Conservation (phyloP, 1,140 invertebrate species). For the Drosophila albomicans region DNA sequence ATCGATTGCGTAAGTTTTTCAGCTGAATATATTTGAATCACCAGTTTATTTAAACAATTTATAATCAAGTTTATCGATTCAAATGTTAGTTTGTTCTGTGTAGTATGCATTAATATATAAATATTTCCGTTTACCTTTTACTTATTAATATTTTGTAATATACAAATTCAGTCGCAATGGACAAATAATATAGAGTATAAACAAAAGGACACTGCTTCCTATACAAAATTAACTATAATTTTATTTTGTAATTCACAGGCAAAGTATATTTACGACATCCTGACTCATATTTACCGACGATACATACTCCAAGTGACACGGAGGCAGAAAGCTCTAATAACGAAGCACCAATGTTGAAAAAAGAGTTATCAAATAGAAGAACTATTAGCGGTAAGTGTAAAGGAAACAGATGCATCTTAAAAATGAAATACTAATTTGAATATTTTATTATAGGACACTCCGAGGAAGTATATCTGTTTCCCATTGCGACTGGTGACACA, state of each 20-base stretch:
- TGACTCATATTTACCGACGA: constrained; percentile 93
- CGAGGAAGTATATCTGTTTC: constrained; percentile 91
- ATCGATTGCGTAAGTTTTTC: constrained; percentile 70
- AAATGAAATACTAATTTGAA: background rate
- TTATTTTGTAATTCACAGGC: constrained; percentile 78
- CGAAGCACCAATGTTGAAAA: constrained; percentile 63
- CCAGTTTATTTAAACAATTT: background rate
- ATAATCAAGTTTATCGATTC: background rate
- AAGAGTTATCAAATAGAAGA: constrained; percentile 57
- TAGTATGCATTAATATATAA: too few species aligned
- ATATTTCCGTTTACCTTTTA: too few species aligned
- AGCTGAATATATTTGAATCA: background rate
- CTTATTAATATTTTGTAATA: too few species aligned
- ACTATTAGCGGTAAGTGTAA: constrained; percentile 64
- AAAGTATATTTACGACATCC: constrained; percentile 92
- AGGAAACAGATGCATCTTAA: background rate
- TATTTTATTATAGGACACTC: constrained; percentile 69
- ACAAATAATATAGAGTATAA: too few species aligned
- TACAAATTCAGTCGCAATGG: too few species aligned
- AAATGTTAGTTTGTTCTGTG: too few species aligned
- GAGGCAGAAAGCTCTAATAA: constrained; percentile 87
- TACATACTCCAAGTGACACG: constrained; percentile 89
- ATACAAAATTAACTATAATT: background rate
- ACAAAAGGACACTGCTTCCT: too few species aligned
- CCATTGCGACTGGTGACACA: constrained; percentile 85